A percentile compares a stretch with the other conserved stretches of the same genome.
Conservation (phyloP, 2,113 vertebrate species). For the Xenopus laevis region DNA sequence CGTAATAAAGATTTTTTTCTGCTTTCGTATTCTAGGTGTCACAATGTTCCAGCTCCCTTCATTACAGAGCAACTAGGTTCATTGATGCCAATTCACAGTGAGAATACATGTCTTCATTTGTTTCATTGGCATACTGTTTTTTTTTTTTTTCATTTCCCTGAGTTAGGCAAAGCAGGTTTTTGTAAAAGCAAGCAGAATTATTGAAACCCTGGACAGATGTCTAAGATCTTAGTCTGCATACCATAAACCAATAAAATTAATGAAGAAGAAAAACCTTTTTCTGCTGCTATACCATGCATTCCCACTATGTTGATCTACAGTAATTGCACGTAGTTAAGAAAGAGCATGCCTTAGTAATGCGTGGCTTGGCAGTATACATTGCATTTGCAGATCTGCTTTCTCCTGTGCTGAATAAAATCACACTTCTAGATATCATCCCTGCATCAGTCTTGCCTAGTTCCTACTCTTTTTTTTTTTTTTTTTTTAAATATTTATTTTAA, state of each 20-base stretch:
- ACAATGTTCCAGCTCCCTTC: not conserved
- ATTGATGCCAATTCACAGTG: slow-evolving; percentile 33
- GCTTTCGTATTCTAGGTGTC: slow-evolving; percentile 3
- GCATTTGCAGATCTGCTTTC: slow-evolving; percentile 1
- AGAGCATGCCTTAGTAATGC: slow-evolving; percentile 19
- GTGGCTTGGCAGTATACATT: not conserved
- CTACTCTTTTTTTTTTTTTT: too few species aligned
- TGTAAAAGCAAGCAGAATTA: slow-evolving; percentile 39
- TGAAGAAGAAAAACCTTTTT: not conserved
- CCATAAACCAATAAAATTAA: slow-evolving; percentile 20
- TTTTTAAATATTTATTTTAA: too few species aligned
- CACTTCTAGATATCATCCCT: slow-evolving; percentile 10
- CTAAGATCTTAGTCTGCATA: slow-evolving; percentile 31
- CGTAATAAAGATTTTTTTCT: not conserved
- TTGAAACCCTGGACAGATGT: slow-evolving; percentile 26
- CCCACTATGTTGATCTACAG: slow-evolving; percentile 4
- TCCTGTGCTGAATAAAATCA: slow-evolving; percentile 12
- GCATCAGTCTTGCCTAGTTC: slow-evolving; percentile 25
- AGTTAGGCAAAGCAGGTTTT: slow-evolving; percentile 15
- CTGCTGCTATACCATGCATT: slow-evolving; percentile 8
- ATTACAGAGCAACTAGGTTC: slow-evolving; percentile 18
- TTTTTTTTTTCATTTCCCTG: slow-evolving; percentile 9
- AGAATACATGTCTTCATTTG: slow-evolving; percentile 41
- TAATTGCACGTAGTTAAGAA: slow-evolving; percentile 1
- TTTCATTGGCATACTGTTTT: slow-evolving; percentile 25